Evolutionary conservation across 2,797 vertebrate species (phyloP), one percentile per base, ranked within the genome.

Genomic region (Serranus cabrilla): DNA sequence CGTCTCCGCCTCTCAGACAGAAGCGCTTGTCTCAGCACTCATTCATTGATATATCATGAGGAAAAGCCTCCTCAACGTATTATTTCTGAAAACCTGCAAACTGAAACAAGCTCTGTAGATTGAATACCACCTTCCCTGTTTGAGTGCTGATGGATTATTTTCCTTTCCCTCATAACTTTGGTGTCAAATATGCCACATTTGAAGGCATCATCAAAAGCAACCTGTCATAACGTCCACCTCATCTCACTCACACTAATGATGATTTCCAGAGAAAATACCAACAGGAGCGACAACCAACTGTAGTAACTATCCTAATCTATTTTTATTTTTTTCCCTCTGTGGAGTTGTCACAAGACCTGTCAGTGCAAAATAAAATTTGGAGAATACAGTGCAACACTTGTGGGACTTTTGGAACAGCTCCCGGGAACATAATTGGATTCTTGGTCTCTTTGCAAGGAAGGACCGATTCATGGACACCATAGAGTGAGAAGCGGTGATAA

Each of bases 1-100:
- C 21, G 2, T 60, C 49, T 52, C 83, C 6, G 17, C 76, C 45
- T 57, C 79, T 34, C 70, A 25, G 51, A 82, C 52, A 59, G 51
- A 82, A 72, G 13, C 18, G 85, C 86, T 81, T 49, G 77, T 80
- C 85, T 91, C 90, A 87, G 88, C 90, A 78, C 50, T 78, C 70
- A 1, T 46, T 87, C 77, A 3, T 14, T 1, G 4, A 27, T 8
- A 27, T 8, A 62, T 49, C 50, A 40, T 3, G 14, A 2, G 64
- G 18, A 39, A 31, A 49, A 18, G 65, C 11, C 72, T 14, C 42
- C 52, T 61, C 2, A 2, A 21, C 18, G 6, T 39, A 17, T 75
- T 27, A 27, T 50, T 45, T 49, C 60, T 49, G 2, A 69, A 57
- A 78, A 59, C 50, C 60, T 68, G 66, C 56, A 54, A 68, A 46